Percentiles rank a stretch among this genome's conserved stretches.
phyloP scores from a whole-genome alignment of 2,888 invertebrate species.

The Tetheella fluctuosa region DNA sequence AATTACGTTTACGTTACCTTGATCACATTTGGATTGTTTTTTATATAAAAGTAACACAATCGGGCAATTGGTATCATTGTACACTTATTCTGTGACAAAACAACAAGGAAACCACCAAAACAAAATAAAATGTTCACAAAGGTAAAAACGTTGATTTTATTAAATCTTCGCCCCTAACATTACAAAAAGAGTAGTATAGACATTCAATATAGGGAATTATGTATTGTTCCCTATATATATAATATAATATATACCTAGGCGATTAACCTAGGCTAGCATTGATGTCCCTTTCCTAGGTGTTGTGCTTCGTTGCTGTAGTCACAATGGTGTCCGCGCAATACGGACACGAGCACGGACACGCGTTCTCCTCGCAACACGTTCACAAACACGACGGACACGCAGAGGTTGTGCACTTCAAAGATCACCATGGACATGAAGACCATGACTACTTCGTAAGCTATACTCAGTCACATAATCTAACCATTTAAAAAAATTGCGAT shows the following conservation, averaged over 20 bases:
- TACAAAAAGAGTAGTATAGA: background rate
- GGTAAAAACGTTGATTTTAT: too few relatives aligned
- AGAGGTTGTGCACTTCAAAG: conserved; percentile 27
- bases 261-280: background rate
- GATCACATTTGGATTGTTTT: conserved; percentile 1
- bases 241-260: too few relatives aligned
- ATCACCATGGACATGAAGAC: conserved; percentile 38
- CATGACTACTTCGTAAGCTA: conserved; percentile 43
- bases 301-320: conserved; percentile 34
- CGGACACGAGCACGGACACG: conserved; percentile 37
- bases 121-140: conserved; percentile 47
- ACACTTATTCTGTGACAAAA: background rate
- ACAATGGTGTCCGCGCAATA: conserved; percentile 26
- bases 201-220: background rate
- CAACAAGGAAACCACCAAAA: conserved; percentile 9
- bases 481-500: background rate
- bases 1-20: conserved; percentile 30
- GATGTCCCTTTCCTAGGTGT: conserved; percentile 30
- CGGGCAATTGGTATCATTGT: background rate
- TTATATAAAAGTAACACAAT: background rate
- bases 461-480: background rate
- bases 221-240: too few relatives aligned
- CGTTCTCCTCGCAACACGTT: conserved; percentile 41
- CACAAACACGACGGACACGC: conserved; percentile 38
- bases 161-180: background rate